Evolutionary conservation across 2,888 invertebrate genomes (phyloP).

Genomic region (Saturnia pavonia): DNA sequence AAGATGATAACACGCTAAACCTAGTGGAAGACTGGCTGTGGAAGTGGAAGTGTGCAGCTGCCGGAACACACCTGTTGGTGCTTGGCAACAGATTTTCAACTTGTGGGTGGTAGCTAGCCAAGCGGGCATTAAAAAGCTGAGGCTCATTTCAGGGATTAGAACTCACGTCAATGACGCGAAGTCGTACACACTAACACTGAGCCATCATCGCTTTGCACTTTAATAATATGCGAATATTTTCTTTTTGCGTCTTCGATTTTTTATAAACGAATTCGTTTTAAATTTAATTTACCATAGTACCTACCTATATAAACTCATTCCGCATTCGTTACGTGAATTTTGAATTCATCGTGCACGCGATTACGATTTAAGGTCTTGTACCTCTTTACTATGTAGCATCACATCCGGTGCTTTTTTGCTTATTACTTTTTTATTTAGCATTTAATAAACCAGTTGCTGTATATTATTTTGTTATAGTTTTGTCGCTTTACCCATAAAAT

Average conservation of each 20-base stretch:
- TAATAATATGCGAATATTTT: neutral
- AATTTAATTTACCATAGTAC: slow-evolving; percentile 7
- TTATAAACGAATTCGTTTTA: slow-evolving; percentile 14
- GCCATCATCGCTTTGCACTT: too few relatives aligned
- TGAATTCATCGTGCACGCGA: slow-evolving; percentile 49
- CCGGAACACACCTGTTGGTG: too few relatives aligned
- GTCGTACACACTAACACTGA: too few relatives aligned
- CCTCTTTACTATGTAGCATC: slow-evolving; percentile 53
- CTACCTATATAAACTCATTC: slow-evolving; percentile 42
- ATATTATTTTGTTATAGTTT: neutral
- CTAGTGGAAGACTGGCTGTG: too few relatives aligned
- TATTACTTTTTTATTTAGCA: slow-evolving; percentile 42
- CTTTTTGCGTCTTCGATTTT: neutral
- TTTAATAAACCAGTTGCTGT: neutral
- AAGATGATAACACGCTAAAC: too few relatives aligned
- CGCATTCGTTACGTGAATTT: slow-evolving; percentile 65
- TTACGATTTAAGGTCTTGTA: slow-evolving; percentile 56
- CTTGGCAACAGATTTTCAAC: too few relatives aligned
- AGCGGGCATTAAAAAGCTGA: too few relatives aligned
- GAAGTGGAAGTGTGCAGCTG: too few relatives aligned
- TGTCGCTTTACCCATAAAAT: neutral
- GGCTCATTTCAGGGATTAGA: too few relatives aligned
- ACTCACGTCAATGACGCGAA: too few relatives aligned
- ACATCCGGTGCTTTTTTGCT: slow-evolving; percentile 70
- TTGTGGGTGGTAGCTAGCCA: too few relatives aligned